A percentile compares a stretch with the other conserved stretches of the same genome.
These are phyloP conservation scores for Saxidomus purpurata DNA, from an alignment of 1,140 invertebrate genomes.

Conservation along the genomic window DNA sequence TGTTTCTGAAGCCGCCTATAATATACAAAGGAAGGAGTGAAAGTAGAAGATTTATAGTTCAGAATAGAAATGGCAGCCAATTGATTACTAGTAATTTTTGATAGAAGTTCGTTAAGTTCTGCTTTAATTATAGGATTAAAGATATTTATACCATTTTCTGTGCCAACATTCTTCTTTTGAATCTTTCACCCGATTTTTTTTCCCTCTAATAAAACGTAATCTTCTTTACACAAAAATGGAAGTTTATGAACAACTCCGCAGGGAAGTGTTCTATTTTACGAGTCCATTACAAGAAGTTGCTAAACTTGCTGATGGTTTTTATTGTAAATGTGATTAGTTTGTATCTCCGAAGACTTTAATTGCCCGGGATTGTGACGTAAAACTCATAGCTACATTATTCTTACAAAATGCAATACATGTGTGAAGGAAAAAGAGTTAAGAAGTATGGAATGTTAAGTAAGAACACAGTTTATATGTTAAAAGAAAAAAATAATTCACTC, in stretches of 20 bases:
- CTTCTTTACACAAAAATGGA: not conserved
- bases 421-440: not conserved
- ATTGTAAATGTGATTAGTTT: not conserved
- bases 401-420: not conserved
- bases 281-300: not conserved
- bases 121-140: constrained; percentile 18
- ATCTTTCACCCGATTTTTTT: not conserved
- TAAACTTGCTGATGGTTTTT: not conserved
- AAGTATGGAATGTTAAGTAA: not conserved
- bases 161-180: constrained; percentile 19
- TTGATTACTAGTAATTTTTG: constrained; percentile 21
- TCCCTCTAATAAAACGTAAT: constrained; percentile 11
- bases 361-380: not conserved
- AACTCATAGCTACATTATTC: not conserved
- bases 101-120: not conserved
- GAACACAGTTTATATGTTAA: not conserved
- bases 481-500: not conserved
- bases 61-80: not conserved
- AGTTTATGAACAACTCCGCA: not conserved
- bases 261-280: not conserved
- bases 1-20: not conserved
- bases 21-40: not conserved
- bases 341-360: not conserved
- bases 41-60: constrained; percentile 17
- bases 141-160: not conserved